Percentiles rank a stretch among this genome's conserved stretches.
Evolutionary conservation across 2,888 invertebrate species (phyloP).

Genomic region (Dynastes maya): DNA sequence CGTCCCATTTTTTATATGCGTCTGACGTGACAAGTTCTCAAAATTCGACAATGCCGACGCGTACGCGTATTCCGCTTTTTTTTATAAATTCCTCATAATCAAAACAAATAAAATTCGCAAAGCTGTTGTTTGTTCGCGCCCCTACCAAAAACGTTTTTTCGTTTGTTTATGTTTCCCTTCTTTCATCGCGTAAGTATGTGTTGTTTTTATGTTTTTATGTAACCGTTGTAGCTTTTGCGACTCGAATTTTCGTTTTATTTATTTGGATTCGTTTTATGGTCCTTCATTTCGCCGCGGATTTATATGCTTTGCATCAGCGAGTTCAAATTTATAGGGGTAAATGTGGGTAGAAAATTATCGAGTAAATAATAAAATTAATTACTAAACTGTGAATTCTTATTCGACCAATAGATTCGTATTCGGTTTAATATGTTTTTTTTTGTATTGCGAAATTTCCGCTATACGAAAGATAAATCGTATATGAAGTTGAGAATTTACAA

Average conservation of each 20-base stretch:
- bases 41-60: constrained; percentile 34
- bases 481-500: no score
- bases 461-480: no score
- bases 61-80: constrained; percentile 15
- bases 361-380: no score
- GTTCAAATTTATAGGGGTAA: neutral
- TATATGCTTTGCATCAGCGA: neutral
- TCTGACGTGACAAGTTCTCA: constrained; percentile 44
- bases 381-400: no score
- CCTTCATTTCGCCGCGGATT: neutral
- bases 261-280: neutral
- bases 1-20: constrained; percentile 29
- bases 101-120: constrained; percentile 38
- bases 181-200: constrained; percentile 12
- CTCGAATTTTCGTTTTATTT: neutral
- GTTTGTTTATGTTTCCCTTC: constrained; percentile 34
- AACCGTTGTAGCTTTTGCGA: neutral
- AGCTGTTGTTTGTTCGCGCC: constrained; percentile 24
- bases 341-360: no score
- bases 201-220: neutral
- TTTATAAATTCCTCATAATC: constrained; percentile 40
- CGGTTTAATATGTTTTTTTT: no score
- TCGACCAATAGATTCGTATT: no score
- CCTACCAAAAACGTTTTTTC: neutral
- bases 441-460: no score